Conservation (phyloP, 2,888 invertebrate species). For the Diogma glabrata region DNA sequence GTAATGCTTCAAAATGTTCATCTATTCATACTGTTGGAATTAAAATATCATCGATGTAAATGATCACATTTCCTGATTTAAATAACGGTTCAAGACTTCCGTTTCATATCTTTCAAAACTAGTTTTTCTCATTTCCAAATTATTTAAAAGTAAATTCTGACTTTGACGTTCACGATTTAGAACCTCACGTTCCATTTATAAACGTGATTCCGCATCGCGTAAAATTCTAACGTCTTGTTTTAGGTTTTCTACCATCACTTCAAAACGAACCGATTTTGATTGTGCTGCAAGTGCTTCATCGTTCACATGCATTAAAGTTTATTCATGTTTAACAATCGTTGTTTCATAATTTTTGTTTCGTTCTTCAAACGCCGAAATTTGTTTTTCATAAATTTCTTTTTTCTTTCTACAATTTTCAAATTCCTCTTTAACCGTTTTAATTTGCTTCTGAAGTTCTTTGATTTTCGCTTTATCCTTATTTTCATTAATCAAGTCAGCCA, state of each 20-base stretch:
- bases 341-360: constrained; percentile 71
- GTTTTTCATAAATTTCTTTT: constrained; percentile 79
- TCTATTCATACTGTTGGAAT: no score
- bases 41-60: no score
- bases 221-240: constrained; percentile 67
- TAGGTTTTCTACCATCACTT: constrained; percentile 63
- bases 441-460: no score
- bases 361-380: constrained; percentile 74
- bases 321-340: constrained; percentile 77
- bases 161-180: constrained; percentile 65
- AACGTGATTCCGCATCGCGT: constrained; percentile 62
- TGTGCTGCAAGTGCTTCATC: constrained; percentile 66
- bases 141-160: constrained; percentile 66
- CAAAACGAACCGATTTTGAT: constrained; percentile 57
- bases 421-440: no score
- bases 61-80: no score
- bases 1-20: no score
- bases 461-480: no score
- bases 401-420: no score
- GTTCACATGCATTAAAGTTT: constrained; percentile 63
- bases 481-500: no score
- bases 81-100: no score
- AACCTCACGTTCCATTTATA: constrained; percentile 72
- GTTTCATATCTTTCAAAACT: constrained; percentile 75
- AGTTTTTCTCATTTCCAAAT: constrained; percentile 80